A percentile compares a stretch with the other conserved stretches of the same genome.
Conservation (phyloP, 2,888 invertebrate genomes). For the Frankliniella fusca region DNA sequence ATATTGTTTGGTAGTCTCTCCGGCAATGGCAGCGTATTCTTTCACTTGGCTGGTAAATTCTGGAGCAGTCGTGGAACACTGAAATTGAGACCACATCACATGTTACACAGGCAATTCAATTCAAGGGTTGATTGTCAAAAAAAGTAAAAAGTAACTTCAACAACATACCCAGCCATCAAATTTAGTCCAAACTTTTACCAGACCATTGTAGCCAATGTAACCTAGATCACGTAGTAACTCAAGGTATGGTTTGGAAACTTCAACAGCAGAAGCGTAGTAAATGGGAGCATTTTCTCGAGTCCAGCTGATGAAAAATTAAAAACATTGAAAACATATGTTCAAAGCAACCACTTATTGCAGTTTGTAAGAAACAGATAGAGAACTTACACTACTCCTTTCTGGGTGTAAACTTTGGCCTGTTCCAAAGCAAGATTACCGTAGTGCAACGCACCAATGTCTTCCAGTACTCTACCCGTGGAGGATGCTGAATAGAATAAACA, state of each 20-base stretch:
- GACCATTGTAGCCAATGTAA: conserved; percentile 53
- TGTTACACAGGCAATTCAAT: too few relatives aligned
- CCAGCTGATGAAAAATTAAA: conserved; percentile 42
- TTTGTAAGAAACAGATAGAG: neutral
- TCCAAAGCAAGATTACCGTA: conserved; percentile 62
- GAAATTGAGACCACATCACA: neutral
- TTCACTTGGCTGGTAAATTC: neutral
- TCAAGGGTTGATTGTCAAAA: neutral
- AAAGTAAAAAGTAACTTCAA: neutral
- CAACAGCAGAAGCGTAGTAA: conserved; percentile 56
- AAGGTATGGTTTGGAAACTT: conserved; percentile 58
- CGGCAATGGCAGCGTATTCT: neutral
- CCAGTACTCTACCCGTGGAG: conserved; percentile 58
- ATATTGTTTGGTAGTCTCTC: neutral
- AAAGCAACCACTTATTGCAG: too few relatives aligned
- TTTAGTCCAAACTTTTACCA: conserved; percentile 43
- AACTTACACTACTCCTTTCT: conserved; percentile 56
- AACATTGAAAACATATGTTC: neutral
- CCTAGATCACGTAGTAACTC: conserved; percentile 58
- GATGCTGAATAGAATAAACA: neutral
- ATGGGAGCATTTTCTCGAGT: conserved; percentile 65
- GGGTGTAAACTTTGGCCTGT: conserved; percentile 57
- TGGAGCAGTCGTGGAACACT: neutral
- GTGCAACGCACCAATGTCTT: conserved; percentile 60
- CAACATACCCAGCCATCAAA: neutral